Conservation (phyloP, 2,797 vertebrate genomes). For the Cyprinella venusta region DNA sequence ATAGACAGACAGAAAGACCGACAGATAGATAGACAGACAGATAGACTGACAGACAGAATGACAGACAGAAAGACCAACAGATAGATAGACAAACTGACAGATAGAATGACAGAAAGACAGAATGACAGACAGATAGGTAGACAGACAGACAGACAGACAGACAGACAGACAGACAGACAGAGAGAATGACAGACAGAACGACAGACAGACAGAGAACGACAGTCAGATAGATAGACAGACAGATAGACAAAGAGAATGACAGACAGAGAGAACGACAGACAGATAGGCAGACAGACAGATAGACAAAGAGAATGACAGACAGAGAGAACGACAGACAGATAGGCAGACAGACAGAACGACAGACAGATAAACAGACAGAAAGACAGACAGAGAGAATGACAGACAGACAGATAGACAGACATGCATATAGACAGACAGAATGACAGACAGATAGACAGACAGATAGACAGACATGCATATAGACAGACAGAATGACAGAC, state of each 20-base stretch:
- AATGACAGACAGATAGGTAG: rapidly evolving
- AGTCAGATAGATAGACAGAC: not conserved
- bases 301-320: too few relatives aligned
- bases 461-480: not conserved
- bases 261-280: too few relatives aligned
- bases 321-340: too few relatives aligned
- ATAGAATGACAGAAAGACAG: not conserved
- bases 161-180: too few relatives aligned
- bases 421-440: too few relatives aligned
- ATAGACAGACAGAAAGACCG: not conserved
- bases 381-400: too few relatives aligned
- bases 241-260: too few relatives aligned
- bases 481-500: not conserved
- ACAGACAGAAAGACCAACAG: not conserved
- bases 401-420: not conserved
- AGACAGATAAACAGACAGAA: too few relatives aligned
- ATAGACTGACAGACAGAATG: not conserved
- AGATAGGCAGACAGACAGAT: not conserved
- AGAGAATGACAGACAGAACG: too few relatives aligned
- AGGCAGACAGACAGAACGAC: too few relatives aligned
- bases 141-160: rapidly evolving
- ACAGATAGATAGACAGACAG: not conserved
- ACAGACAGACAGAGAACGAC: too few relatives aligned
- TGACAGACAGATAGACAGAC: not conserved
- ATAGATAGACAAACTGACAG: not conserved